Base-by-base conservation (phyloP, 1,140 invertebrate species). In the Dinoponera quadriceps region DNA sequence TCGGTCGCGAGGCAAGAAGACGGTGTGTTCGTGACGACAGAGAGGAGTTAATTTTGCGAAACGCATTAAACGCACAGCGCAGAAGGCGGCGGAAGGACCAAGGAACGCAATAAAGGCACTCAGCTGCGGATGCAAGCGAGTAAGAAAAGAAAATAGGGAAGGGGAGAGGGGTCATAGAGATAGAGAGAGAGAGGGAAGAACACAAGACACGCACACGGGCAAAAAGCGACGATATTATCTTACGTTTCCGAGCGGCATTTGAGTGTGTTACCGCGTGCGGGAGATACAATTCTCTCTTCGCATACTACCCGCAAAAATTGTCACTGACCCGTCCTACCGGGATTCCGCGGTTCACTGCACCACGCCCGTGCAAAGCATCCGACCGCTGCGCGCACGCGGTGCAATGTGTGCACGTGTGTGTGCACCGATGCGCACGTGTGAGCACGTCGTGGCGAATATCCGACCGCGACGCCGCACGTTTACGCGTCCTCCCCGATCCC, bases 221-320 rank as follows among this genome's bases (percentile, higher is more conserved):
- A 63, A 75, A 57, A 82, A 82, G 63, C 75, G 33, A 55, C 49
- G 72, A 74, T 74, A 83, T 82, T 75, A 82, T 83, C 57, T 74
- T 55, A 48, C 29, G 44, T 5, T 73, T 65, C 71, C 60, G 51
- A 20, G 20, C 57, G 27, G 18, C 44, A 25, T 63, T 82, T 27
- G 48, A 82, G 29, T 49, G 9, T 29, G 60, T 22, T 63, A 18
- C 59, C 29, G 29, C 29, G 29, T 27, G 44, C 44, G 18, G 29
- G 22, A 33, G 27, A 78, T 38, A 38, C 63, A 18, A 62, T 82
- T 22, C 49, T 63, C 48, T 51, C 27, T 38, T 18, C 49, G 71
- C 48, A 25, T 51, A n/a, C n/a, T 71, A 68, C 22, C 16, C 22
- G 62, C 38, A 84, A 80, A 83, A 83, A 84, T 84, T 80, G 75